phyloP scores from a whole-genome alignment of 2,888 invertebrate species.

The Panzeria rudis region DNA sequence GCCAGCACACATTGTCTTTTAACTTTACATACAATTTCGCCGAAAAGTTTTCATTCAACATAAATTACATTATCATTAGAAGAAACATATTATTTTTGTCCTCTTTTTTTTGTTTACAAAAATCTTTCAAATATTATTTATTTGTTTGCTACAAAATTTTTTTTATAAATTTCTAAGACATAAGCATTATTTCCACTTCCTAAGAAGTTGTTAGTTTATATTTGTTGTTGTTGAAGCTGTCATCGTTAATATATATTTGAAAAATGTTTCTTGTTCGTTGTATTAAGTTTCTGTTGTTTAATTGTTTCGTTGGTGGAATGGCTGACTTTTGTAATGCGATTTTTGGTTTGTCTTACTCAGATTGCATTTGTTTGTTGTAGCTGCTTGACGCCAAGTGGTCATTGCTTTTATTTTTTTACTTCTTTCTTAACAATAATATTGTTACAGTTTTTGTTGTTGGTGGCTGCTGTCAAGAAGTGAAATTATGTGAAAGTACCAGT shows the following conservation, averaged over 20 bases:
- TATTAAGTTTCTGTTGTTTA: slow-evolving; percentile 50
- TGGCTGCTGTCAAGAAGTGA: slow-evolving; percentile 69
- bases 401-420: slow-evolving; percentile 14
- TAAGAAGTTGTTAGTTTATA: slow-evolving; percentile 8
- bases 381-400: neutral
- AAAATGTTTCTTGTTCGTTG: slow-evolving; percentile 7
- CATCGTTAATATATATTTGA: neutral
- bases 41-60: slow-evolving; percentile 7
- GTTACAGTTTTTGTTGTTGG: slow-evolving; percentile 23
- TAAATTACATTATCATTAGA: neutral
- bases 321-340: slow-evolving; percentile 57
- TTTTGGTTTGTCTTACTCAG: slow-evolving; percentile 46
- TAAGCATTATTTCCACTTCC: slow-evolving; percentile 2
- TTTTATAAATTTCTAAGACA: neutral
- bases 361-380: slow-evolving; percentile 47
- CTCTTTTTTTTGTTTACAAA: neutral
- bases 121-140: slow-evolving; percentile 20
- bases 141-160: neutral
- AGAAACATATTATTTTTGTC: neutral
- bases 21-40: slow-evolving; percentile 20
- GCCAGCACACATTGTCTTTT: neutral
- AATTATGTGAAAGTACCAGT: slow-evolving; percentile 70
- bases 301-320: slow-evolving; percentile 51
- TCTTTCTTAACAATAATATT: neutral
- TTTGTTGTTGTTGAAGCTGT: slow-evolving; percentile 1